These are phyloP conservation scores for Colostygia pectinataria DNA, from an alignment of 2,888 invertebrate species.

Conservation along the genomic window DNA sequence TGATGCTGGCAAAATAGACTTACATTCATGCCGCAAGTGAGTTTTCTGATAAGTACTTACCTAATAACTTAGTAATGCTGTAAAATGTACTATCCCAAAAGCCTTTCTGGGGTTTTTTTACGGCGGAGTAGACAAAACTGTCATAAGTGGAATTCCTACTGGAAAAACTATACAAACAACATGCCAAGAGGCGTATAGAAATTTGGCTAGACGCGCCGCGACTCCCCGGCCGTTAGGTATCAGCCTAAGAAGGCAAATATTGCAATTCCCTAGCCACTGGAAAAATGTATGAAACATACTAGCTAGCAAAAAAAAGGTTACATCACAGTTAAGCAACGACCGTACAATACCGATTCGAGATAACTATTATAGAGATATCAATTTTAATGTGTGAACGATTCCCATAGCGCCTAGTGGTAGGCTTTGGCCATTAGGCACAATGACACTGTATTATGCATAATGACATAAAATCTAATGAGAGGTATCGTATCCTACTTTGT, in stretches of 20 bases:
- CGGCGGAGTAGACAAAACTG: too few relatives aligned
- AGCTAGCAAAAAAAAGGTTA: slow-evolving; percentile 13
- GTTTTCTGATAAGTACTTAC: slow-evolving; percentile 29
- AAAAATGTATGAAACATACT: too few relatives aligned
- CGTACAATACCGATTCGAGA: slow-evolving; percentile 36
- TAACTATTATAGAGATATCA: slow-evolving; percentile 32
- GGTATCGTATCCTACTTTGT: slow-evolving; percentile 7
- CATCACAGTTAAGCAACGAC: slow-evolving; percentile 8
- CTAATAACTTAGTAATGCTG: too few relatives aligned
- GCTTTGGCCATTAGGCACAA: slow-evolving; percentile 26
- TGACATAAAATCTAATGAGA: slow-evolving; percentile 9
- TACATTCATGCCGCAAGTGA: slow-evolving; percentile 85
- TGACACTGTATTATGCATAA: slow-evolving; percentile 21
- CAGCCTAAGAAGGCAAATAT: too few relatives aligned
- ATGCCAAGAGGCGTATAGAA: too few relatives aligned
- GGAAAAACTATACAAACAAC: too few relatives aligned
- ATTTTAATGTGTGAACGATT: slow-evolving; percentile 32
- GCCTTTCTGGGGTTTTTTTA: too few relatives aligned
- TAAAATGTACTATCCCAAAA: too few relatives aligned
- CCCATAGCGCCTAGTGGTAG: slow-evolving; percentile 25
- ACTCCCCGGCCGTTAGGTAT: too few relatives aligned
- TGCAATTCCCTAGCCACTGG: too few relatives aligned
- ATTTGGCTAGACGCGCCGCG: too few relatives aligned
- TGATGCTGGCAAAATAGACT: slow-evolving; percentile 87
- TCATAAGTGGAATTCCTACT: too few relatives aligned